Evolutionary conservation across 2,797 vertebrate genomes (phyloP).

Genomic region (Gallirallus australis): DNA sequence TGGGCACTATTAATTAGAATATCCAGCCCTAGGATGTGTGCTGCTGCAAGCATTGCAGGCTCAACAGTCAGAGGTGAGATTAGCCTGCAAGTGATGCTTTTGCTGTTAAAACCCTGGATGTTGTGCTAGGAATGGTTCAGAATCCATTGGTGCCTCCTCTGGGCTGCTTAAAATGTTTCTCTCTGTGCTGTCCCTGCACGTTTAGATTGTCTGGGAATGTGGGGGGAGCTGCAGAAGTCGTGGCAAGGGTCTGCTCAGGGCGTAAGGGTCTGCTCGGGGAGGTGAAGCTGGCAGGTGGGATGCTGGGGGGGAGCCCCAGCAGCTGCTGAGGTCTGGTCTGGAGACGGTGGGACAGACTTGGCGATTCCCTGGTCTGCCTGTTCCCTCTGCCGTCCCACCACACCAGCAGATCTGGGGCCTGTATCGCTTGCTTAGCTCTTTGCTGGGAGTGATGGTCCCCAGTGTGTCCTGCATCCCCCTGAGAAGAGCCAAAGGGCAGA

Average conservation of each 20-base stretch:
- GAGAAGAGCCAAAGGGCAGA: background rate
- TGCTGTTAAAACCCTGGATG: background rate
- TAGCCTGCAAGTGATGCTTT: background rate
- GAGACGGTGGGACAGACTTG: rapidly evolving
- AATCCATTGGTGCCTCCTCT: background rate
- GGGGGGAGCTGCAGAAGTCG: background rate
- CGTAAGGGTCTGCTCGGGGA: background rate
- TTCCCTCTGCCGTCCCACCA: background rate
- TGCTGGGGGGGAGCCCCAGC: background rate
- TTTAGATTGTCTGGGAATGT: rapidly evolving
- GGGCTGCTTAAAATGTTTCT: background rate
- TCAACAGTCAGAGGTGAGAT: background rate
- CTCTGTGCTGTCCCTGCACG: rapidly evolving
- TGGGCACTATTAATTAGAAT: constrained; percentile 29
- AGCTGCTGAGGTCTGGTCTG: background rate
- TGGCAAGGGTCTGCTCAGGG: rapidly evolving
- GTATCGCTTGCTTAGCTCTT: background rate
- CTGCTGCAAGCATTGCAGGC: background rate
- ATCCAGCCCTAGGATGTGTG: background rate
- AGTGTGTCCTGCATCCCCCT: background rate
- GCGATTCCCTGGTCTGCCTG: background rate
- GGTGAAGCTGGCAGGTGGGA: background rate
- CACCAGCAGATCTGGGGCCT: background rate
- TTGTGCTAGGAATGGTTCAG: background rate
- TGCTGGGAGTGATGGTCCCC: background rate